phyloP scores from a whole-genome alignment of 2,888 invertebrate species.

The Eupsilia transversa region DNA sequence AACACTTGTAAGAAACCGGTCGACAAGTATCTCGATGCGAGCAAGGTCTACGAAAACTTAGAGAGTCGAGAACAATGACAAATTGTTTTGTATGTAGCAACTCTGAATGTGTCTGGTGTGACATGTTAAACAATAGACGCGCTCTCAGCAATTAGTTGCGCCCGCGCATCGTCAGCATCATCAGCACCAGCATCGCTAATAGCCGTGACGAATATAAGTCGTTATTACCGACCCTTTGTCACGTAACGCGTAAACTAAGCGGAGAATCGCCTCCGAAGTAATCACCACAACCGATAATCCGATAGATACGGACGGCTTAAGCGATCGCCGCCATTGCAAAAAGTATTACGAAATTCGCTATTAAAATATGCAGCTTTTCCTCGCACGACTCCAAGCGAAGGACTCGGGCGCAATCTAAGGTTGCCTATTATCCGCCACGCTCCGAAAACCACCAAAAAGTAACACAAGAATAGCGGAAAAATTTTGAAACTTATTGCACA shows the following conservation, averaged over 20 bases:
- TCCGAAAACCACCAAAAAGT: conserved; percentile 90
- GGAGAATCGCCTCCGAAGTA: conserved; percentile 74
- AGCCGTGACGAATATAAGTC: conserved; percentile 72
- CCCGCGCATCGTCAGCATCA: conserved; percentile 73
- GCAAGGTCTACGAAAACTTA: conserved; percentile 79
- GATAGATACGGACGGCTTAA: conserved; percentile 72
- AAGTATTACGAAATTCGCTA: conserved; percentile 82
- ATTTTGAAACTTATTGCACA: conserved; percentile 89
- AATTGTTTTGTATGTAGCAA: conserved; percentile 79
- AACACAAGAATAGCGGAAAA: conserved; percentile 88
- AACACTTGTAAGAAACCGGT: conserved; percentile 71
- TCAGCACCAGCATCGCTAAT: conserved; percentile 71
- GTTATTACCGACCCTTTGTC: conserved; percentile 71
- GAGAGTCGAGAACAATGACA: conserved; percentile 79
- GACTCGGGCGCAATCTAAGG: conserved; percentile 89
- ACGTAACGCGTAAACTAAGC: conserved; percentile 64
- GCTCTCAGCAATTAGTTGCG: conserved; percentile 76
- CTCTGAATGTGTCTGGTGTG: conserved; percentile 75
- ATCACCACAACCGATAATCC: conserved; percentile 75
- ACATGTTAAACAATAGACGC: conserved; percentile 79
- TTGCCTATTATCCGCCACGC: conserved; percentile 90
- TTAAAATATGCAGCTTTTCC: conserved; percentile 88
- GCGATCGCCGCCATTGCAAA: conserved; percentile 76
- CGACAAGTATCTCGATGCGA: conserved; percentile 68
- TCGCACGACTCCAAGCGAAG: conserved; percentile 85